Evolutionary conservation across 2,797 vertebrate species (phyloP).

Genomic region (Dryobates pubescens): DNA sequence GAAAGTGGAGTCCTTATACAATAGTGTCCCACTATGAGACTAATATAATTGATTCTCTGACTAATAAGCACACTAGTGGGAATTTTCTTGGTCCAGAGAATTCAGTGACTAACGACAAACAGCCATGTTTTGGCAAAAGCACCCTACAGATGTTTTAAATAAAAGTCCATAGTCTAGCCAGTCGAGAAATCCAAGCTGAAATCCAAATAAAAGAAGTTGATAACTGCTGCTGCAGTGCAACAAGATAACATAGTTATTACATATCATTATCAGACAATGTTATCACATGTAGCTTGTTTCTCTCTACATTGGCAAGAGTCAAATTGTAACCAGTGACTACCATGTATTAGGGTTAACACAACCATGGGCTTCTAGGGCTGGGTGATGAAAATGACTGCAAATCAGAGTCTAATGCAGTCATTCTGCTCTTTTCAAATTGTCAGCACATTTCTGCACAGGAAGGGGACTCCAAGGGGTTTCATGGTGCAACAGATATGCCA

Average conservation of each 20-base stretch:
- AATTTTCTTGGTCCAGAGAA: conserved; percentile 1
- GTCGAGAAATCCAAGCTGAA: not conserved
- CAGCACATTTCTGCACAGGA: not conserved
- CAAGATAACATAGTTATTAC: not conserved
- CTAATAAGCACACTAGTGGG: not conserved
- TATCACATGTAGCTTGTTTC: not conserved
- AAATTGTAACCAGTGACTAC: not conserved
- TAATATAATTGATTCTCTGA: not conserved
- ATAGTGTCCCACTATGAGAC: conserved; percentile 7
- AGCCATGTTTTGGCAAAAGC: not conserved
- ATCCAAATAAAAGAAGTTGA: not conserved
- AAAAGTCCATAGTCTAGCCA: not conserved
- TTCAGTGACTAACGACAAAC: not conserved
- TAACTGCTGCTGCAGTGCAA: not conserved
- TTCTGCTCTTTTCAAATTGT: not conserved
- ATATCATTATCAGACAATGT: not conserved
- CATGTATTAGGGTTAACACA: not conserved
- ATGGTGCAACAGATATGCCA: not conserved
- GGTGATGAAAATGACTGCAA: not conserved
- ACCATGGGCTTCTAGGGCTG: not conserved
- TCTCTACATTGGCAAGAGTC: not conserved
- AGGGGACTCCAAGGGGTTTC: not conserved
- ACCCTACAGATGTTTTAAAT: not conserved
- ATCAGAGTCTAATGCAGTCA: not conserved
- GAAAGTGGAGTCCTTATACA: not conserved